A percentile compares a stretch with the other conserved stretches of the same genome.
Evolutionary conservation across 2,888 invertebrate genomes (phyloP).

Genomic region (Dryococelus australis): DNA sequence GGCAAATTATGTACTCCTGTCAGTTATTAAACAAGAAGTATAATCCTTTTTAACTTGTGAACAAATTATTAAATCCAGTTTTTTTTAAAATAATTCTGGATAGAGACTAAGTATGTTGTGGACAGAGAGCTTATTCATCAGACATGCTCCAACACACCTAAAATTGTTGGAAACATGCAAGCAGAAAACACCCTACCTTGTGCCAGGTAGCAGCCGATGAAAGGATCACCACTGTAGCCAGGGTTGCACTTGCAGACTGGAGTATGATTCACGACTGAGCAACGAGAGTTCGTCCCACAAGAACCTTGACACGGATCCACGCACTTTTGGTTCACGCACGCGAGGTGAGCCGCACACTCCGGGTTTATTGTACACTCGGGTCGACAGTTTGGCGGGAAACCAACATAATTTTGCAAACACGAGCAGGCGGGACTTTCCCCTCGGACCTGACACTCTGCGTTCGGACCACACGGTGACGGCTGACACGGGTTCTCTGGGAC

Average conservation of each 20-base stretch:
- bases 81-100: too few species aligned
- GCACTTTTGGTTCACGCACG: conserved; percentile 76
- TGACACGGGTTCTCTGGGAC: conserved; percentile 50
- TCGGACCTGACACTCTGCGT: conserved; percentile 80
- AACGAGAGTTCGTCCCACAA: conserved; percentile 75
- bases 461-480: conserved; percentile 73
- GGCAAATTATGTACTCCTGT: too few species aligned
- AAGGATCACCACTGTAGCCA: conserved; percentile 74
- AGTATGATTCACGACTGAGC: conserved; percentile 77
- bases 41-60: background rate
- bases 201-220: conserved; percentile 46
- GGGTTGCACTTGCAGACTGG: conserved; percentile 76
- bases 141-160: conserved; percentile 36
- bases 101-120: background rate
- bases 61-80: background rate
- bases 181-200: conserved; percentile 43
- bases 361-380: conserved; percentile 79
- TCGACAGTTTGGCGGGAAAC: conserved; percentile 63
- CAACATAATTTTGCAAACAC: conserved; percentile 48
- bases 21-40: too few species aligned
- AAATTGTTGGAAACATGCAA: conserved; percentile 26
- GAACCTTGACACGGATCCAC: conserved; percentile 78
- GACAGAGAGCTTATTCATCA: background rate
- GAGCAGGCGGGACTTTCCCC: conserved; percentile 65
- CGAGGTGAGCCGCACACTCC: conserved; percentile 72